phyloP scores from a whole-genome alignment of 2,797 vertebrate species.

The Rhynchonycteris naso region DNA sequence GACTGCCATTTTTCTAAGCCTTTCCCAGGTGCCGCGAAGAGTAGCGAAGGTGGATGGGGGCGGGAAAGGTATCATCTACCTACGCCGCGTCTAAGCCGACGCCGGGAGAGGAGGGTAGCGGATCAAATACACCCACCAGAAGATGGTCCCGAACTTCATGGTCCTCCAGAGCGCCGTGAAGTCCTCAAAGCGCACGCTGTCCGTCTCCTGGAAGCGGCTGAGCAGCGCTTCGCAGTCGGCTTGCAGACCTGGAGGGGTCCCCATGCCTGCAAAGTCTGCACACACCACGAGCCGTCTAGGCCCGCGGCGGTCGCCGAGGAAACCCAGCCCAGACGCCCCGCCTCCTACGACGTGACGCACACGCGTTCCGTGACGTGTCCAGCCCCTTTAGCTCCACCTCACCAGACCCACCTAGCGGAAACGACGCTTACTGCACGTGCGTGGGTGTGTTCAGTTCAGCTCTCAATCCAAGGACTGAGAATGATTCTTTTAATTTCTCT shows the following conservation, averaged over 20 bases:
- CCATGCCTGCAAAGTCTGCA: background rate
- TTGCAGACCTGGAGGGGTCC: constrained; percentile 79
- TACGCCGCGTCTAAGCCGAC: background rate
- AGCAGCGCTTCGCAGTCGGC: constrained; percentile 92
- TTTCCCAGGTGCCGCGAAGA: rapidly evolving
- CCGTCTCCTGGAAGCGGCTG: constrained; percentile 87
- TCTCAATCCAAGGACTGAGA: rapidly evolving
- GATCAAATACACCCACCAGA: constrained; percentile 87
- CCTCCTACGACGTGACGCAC: background rate
- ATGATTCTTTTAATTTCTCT: background rate
- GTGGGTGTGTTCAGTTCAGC: rapidly evolving
- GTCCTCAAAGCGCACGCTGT: constrained; percentile 92
- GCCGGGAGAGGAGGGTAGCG: rapidly evolving
- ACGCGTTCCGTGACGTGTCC: background rate
- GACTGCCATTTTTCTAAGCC: background rate
- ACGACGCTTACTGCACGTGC: background rate
- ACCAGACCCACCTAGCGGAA: rapidly evolving
- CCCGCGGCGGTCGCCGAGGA: background rate
- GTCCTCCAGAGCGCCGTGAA: constrained; percentile 93
- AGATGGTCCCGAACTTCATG: constrained; percentile 91
- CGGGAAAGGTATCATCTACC: background rate
- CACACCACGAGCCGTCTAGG: rapidly evolving
- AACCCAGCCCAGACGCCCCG: background rate
- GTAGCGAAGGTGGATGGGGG: background rate
- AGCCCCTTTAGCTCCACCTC: background rate